Evolutionary conservation across 2,797 vertebrate genomes (phyloP), one percentile per base, ranked within the genome.

Genomic region (Pseudomugil tenellus): DNA sequence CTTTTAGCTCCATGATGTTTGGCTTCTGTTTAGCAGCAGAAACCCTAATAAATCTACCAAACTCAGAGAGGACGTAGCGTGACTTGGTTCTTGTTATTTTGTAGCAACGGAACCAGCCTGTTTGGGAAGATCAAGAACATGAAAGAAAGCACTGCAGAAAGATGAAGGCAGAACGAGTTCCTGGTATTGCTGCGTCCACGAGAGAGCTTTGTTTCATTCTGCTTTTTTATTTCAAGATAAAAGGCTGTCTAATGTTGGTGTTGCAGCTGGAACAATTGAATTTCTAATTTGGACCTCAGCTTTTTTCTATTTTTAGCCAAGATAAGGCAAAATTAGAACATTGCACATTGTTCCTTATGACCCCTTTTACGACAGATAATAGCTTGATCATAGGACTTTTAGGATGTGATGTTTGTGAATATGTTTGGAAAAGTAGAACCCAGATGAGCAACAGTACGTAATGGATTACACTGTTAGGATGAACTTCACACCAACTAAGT

Each of bases 1-100:
- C 61, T 60, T 53, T 68, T 77, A 60, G 54, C 25, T 72, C 80
- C 67, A 63, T 32, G 73, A 73, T 69, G 53, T 58, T 0, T 70
- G 67, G 58, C 61, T 67, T 67, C 63, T 64, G 19, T 56, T 52
- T 80, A 77, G 32, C 32, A 32, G 32, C 7, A 32, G 16, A 53
- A 70, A 54, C 39, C 76, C 71, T 63, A 56, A 35, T 70, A 32
- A 41, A 67, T 65, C 12, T 28, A 4, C 35, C 2, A 4, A 19
- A 55, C 51, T 37, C 3, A 52, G 8, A 41, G 52, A 1, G 21
- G 48, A 58, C 7, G 31, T 51, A 63, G 53, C 0, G 14, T 55
- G 29, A 73, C 34, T 62, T 12, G n/a, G 43, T 35, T 57, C 63
- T 70, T 7, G 1, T 52, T 63, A 60, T 34, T 62, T 39, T 17